Conservation (phyloP, 2,797 vertebrate species). For the Chloroceryle amazona region DNA sequence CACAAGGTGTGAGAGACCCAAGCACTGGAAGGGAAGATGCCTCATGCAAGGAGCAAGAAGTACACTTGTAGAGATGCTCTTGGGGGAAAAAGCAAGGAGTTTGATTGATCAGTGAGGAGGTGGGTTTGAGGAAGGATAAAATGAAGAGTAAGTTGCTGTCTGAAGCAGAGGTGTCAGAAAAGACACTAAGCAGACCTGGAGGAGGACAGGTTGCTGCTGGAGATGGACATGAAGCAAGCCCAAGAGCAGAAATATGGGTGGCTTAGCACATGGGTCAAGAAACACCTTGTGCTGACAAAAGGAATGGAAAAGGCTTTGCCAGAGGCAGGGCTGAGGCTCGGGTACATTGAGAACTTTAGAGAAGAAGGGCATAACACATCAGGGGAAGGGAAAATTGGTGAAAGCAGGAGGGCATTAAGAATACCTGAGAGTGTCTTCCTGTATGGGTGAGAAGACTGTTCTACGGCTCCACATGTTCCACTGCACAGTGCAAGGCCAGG, state of each 20-base stretch:
- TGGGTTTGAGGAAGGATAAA: neutral
- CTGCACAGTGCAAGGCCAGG: neutral
- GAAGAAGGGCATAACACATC: neutral
- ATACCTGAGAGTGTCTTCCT: rapidly evolving
- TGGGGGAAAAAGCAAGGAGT: neutral
- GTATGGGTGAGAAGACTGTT: neutral
- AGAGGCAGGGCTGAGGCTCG: neutral
- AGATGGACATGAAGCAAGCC: neutral
- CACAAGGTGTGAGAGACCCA: rapidly evolving
- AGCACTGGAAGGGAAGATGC: neutral
- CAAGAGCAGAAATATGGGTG: neutral
- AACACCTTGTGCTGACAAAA: neutral
- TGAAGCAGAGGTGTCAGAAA: neutral
- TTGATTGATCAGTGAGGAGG: neutral
- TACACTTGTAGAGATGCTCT: neutral
- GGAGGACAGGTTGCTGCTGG: neutral
- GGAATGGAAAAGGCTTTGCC: neutral
- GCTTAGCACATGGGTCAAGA: neutral
- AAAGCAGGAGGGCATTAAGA: neutral
- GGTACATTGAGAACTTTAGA: neutral
- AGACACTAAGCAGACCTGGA: neutral
- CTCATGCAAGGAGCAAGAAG: neutral
- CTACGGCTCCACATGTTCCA: neutral
- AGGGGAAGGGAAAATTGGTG: neutral
- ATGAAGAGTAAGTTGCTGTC: neutral